Evolutionary conservation across 2,797 vertebrate species (phyloP).

Genomic region (Cuniculus paca): DNA sequence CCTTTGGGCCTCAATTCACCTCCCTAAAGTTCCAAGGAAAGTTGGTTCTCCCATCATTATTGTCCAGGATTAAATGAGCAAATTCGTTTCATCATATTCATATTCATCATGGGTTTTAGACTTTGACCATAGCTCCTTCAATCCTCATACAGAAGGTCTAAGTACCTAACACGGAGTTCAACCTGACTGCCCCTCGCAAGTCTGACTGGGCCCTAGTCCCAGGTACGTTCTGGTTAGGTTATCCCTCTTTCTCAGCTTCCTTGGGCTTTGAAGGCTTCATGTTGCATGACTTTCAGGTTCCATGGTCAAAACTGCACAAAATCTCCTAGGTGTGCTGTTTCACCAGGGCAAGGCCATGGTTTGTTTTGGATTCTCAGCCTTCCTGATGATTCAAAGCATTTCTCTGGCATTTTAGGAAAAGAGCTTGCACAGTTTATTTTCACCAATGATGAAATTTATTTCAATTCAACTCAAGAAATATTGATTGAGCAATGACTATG

Average conservation of each 20-base stretch:
- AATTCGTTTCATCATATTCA: not conserved
- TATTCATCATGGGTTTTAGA: not conserved
- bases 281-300: not conserved
- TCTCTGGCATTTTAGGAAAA: slow-evolving; percentile 45
- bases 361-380: not conserved
- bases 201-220: not conserved
- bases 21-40: not conserved
- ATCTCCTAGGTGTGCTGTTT: not conserved
- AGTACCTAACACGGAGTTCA: not conserved
- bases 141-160: not conserved
- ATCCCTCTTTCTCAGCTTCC: not conserved
- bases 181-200: not conserved
- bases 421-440: not conserved
- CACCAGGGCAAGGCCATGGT: not conserved
- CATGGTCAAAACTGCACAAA: not conserved
- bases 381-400: not conserved
- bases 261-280: not conserved
- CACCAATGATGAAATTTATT: slow-evolving; percentile 28
- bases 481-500: not conserved
- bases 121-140: too few relatives aligned
- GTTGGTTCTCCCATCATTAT: not conserved
- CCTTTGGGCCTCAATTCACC: not conserved
- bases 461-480: slow-evolving; percentile 49
- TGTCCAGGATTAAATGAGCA: not conserved
- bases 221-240: not conserved